These are phyloP conservation scores for Atlantisia rogersi DNA, from an alignment of 2,113 vertebrate genomes.

Conservation along the genomic window DNA sequence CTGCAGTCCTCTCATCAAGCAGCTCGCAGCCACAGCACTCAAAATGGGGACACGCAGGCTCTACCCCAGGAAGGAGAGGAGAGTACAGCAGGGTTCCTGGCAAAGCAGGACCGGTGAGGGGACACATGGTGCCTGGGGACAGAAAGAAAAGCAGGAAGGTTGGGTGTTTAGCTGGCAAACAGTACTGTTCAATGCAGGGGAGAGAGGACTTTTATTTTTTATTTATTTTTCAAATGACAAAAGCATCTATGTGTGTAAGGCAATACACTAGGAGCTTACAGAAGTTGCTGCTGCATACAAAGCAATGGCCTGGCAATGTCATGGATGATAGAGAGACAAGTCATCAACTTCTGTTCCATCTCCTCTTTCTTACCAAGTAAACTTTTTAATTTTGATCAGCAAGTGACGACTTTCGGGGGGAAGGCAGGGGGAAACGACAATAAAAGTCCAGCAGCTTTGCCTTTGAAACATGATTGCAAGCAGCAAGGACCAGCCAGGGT, in stretches of 20 bases:
- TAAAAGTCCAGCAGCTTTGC: not conserved
- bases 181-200: not conserved
- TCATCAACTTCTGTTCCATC: not conserved
- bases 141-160: accelerated
- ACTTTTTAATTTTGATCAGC: not conserved
- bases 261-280: not conserved
- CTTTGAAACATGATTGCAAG: not conserved
- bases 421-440: accelerated
- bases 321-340: not conserved
- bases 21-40: accelerated
- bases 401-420: not conserved
- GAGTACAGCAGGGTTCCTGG: not conserved
- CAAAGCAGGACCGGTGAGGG: not conserved
- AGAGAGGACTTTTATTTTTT: not conserved
- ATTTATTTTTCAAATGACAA: not conserved
- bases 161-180: not conserved
- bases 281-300: not conserved
- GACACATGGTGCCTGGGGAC: not conserved
- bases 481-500: accelerated
- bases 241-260: not conserved
- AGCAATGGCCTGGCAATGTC: not conserved
- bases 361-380: not conserved
- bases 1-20: accelerated
- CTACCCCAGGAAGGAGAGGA: too few relatives aligned
- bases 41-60: accelerated